Base-by-base conservation (phyloP, 2,797 vertebrate genomes). In the Antennarius maculatus region DNA sequence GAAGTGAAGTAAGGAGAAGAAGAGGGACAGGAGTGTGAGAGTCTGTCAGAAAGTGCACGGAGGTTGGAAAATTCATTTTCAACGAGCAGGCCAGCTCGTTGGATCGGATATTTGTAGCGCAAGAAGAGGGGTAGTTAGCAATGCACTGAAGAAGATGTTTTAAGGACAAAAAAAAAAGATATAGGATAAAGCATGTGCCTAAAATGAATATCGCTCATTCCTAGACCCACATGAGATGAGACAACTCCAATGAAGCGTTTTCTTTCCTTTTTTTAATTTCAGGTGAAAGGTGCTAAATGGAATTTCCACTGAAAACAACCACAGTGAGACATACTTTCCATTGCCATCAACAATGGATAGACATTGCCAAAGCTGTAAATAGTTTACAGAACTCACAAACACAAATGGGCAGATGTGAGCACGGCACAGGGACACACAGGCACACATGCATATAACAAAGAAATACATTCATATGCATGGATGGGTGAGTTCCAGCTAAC, bases 21-120 rank as follows among this genome's bases (percentile, higher is more conserved):
- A 69, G 66, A 78, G 77, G 78, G 77, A 84, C 67, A 82, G 23
- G 78, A 78, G 67, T 77, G 85, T 42, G 58, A 78, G 71, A 84
- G 82, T 75, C 86, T 86, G 87, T 89, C 86, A 92, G 85, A 88
- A 88, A 91, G 54, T 1, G 79, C 91, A 89, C 34, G 72, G 75
- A 87, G 93, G 89, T 86, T 0, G 89, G 90, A 92, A 93, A 93
- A 92, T 87, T 91, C 88, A 73, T 64, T 85, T 73, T 87, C 80
- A 23, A 79, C 63, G 65, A 82, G 81, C 77, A 64, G 75, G 62
- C 76, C 61, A 76, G 75, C 77, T 17, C 69, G 66, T 76, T 73
- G 71, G 54, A 54, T 50, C 71, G 65, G 29, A 71, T 64, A 65
- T 75, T 76, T 71, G 52, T 61, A 77, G 64, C 66, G 66, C 63